These are phyloP conservation scores for Uromys caudimaculatus DNA, from an alignment of 2,797 vertebrate species.

Conservation along the genomic window DNA sequence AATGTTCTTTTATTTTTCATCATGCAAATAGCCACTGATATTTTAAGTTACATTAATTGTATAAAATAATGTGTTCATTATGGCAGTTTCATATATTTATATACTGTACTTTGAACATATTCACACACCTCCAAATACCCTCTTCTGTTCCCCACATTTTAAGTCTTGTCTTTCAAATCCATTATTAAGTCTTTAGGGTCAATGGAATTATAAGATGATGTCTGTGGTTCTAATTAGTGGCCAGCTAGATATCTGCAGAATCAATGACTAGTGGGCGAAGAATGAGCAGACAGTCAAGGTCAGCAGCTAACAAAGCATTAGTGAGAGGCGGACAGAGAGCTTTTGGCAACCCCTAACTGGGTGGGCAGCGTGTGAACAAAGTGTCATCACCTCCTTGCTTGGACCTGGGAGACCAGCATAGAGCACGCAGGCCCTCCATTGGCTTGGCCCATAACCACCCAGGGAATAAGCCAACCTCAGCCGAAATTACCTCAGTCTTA, in stretches of 20 bases:
- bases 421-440: not conserved
- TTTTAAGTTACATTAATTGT: not conserved
- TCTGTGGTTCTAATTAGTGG: not conserved
- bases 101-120: not conserved
- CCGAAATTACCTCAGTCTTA: not conserved
- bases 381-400: not conserved
- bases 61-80: not conserved
- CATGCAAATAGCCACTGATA: not conserved
- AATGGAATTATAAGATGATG: not conserved
- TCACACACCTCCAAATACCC: not conserved
- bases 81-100: not conserved
- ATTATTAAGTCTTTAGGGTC: slow-evolving; percentile 1
- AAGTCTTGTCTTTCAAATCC: not conserved
- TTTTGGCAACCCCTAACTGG: not conserved
- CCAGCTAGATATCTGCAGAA: not conserved
- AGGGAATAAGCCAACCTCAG: not conserved
- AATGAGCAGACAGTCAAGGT: not conserved
- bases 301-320: not conserved
- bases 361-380: not conserved
- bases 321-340: not conserved
- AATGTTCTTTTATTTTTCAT: slow-evolving; percentile 12
- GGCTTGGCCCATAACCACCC: not conserved
- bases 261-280: not conserved
- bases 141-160: not conserved
- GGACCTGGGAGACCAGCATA: not conserved